Percentiles rank a stretch among this genome's conserved stretches.
phyloP scores from a whole-genome alignment of 2,888 invertebrate genomes.

The Dendrolimus pini region DNA sequence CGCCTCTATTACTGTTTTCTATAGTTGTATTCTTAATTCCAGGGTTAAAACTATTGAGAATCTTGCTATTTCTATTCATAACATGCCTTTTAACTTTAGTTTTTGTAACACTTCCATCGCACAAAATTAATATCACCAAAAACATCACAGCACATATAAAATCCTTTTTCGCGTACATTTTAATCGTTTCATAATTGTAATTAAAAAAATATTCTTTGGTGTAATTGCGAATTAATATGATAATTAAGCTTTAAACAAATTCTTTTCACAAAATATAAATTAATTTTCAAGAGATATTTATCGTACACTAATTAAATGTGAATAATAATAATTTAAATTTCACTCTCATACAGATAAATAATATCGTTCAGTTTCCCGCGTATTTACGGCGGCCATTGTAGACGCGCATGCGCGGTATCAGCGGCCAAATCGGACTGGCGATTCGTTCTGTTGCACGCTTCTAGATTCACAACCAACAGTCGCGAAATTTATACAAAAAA shows the following conservation, averaged over 20 bases:
- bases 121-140: constrained; percentile 32
- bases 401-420: constrained; percentile 48
- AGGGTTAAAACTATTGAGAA: background rate
- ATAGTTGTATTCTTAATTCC: background rate
- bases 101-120: constrained; percentile 28
- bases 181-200: constrained; percentile 52
- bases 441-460: constrained; percentile 14
- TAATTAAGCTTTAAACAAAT: too few relatives aligned
- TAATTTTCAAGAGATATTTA: constrained; percentile 3
- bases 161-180: constrained; percentile 49
- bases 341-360: background rate
- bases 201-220: constrained; percentile 34
- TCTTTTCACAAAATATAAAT: too few relatives aligned
- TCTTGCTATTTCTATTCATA: background rate
- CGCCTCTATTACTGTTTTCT: background rate
- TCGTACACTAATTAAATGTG: background rate
- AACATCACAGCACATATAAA: constrained; percentile 33
- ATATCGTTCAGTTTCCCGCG: constrained; percentile 40
- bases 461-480: constrained; percentile 1
- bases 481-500: background rate
- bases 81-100: constrained; percentile 4
- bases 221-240: constrained; percentile 1
- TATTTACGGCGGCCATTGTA: constrained; percentile 37
- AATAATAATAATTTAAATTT: background rate
- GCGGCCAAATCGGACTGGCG: constrained; percentile 26